Evolutionary conservation across 2,797 vertebrate species (phyloP).

Genomic region (Anniella stebbinsi): DNA sequence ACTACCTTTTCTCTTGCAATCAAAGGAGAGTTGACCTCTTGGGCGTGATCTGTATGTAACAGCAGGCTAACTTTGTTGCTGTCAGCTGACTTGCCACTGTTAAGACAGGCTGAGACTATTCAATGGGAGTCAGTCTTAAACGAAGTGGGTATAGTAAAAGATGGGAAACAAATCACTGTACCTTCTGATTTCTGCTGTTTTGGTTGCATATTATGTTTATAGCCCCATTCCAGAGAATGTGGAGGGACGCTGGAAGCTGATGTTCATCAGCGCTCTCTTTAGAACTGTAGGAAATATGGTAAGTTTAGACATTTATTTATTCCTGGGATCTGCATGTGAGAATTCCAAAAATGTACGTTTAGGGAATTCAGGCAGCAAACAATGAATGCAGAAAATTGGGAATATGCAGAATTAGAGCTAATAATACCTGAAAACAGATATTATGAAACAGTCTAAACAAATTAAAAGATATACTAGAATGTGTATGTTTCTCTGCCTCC

Average conservation of each 20-base stretch:
- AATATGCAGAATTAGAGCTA: accelerated
- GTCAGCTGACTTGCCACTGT: slow-evolving; percentile 15
- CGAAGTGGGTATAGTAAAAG: slow-evolving; percentile 27
- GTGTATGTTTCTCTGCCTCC: not conserved
- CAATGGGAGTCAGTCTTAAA: not conserved
- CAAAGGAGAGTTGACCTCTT: slow-evolving; percentile 18
- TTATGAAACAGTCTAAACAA: accelerated
- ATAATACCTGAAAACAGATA: accelerated
- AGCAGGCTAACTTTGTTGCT: slow-evolving; percentile 66
- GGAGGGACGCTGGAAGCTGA: slow-evolving; percentile 72
- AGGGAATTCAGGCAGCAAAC: accelerated
- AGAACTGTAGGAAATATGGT: slow-evolving; percentile 14
- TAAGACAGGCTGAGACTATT: accelerated
- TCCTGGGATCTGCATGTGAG: not conserved
- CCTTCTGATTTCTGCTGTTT: slow-evolving; percentile 74
- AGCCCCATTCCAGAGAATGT: slow-evolving; percentile 82
- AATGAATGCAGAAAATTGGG: accelerated
- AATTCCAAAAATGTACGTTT: not conserved
- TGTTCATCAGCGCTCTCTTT: accelerated
- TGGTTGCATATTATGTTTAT: slow-evolving; percentile 86
- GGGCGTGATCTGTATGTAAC: slow-evolving; percentile 44
- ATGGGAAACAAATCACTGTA: slow-evolving; percentile 83
- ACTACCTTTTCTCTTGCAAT: slow-evolving; percentile 43
- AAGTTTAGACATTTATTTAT: slow-evolving; percentile 51
- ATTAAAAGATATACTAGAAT: too few relatives aligned